Percentiles rank a stretch among this genome's conserved stretches.
These are phyloP conservation scores for Amphipoea oculea DNA, from an alignment of 2,888 invertebrate genomes.

Conservation along the genomic window DNA sequence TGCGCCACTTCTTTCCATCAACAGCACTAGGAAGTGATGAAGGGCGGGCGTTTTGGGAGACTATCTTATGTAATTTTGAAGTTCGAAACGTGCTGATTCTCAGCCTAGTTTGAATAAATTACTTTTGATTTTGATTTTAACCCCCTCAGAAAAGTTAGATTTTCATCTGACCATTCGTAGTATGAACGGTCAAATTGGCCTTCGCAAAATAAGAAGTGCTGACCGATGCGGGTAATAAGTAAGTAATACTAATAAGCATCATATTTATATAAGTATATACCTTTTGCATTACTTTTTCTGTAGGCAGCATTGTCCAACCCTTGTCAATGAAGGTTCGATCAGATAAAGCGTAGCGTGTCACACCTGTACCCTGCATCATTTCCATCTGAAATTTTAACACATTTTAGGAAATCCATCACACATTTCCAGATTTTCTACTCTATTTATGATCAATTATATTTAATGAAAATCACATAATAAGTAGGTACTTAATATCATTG, in stretches of 20 bases:
- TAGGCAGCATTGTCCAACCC: constrained; percentile 86
- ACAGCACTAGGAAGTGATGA: background rate
- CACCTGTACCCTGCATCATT: constrained; percentile 75
- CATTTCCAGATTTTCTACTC: too few relatives aligned
- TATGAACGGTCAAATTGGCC: background rate
- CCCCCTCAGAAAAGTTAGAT: background rate
- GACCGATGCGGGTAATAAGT: background rate
- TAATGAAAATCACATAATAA: too few relatives aligned
- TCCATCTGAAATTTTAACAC: background rate
- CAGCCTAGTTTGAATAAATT: too few relatives aligned
- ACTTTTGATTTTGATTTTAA: too few relatives aligned
- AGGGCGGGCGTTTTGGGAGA: background rate
- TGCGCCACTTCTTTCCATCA: background rate
- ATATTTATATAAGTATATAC: constrained; percentile 41
- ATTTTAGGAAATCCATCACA: too few relatives aligned
- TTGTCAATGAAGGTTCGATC: constrained; percentile 85
- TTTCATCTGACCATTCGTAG: background rate
- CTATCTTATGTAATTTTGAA: background rate
- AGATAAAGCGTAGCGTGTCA: constrained; percentile 81
- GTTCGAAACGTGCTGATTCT: background rate
- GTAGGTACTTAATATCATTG: too few relatives aligned
- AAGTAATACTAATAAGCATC: background rate
- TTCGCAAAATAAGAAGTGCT: background rate
- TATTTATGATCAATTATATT: too few relatives aligned
- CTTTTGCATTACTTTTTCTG: constrained; percentile 85